These are phyloP conservation scores for Artemia sinica DNA, from an alignment of 2,888 invertebrate species.

Conservation along the genomic window DNA sequence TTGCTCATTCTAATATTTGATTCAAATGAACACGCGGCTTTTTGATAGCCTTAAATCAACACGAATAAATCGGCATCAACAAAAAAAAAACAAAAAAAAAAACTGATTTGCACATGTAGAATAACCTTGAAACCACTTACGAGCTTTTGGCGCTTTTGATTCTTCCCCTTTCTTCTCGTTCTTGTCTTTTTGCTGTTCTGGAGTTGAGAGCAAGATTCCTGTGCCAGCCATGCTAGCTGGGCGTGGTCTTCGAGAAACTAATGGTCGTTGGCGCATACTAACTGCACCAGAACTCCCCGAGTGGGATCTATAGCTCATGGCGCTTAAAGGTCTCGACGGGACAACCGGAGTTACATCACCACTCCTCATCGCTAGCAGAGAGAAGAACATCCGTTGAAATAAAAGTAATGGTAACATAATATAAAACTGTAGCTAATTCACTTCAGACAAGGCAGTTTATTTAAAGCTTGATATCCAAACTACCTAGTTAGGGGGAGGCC, in stretches of 20 bases:
- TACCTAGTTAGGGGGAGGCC: too few relatives aligned
- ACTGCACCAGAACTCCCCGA: slow-evolving; percentile 22
- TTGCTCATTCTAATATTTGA: too few relatives aligned
- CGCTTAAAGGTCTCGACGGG: slow-evolving; percentile 63
- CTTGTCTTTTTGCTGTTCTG: slow-evolving; percentile 24
- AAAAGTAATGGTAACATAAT: too few relatives aligned
- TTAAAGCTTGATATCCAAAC: too few relatives aligned
- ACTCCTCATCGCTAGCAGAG: background rate
- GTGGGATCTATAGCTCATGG: slow-evolving; percentile 50
- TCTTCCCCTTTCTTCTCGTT: slow-evolving; percentile 30
- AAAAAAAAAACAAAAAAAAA: too few relatives aligned
- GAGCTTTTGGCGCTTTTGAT: slow-evolving; percentile 8
- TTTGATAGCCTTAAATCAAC: too few relatives aligned
- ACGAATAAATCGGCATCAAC: too few relatives aligned
- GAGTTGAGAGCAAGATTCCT: slow-evolving; percentile 38
- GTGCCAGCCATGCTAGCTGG: slow-evolving; percentile 69
- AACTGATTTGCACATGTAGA: too few relatives aligned
- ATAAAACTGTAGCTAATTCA: too few relatives aligned
- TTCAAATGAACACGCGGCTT: too few relatives aligned
- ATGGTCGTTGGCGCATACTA: slow-evolving; percentile 34
- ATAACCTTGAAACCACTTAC: background rate
- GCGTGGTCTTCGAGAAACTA: slow-evolving; percentile 44
- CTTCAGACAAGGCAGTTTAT: too few relatives aligned
- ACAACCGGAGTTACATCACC: slow-evolving; percentile 53
- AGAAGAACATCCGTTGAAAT: background rate